phyloP scores from a whole-genome alignment of 2,113 vertebrate species.

The Brienomyrus longianalis region DNA sequence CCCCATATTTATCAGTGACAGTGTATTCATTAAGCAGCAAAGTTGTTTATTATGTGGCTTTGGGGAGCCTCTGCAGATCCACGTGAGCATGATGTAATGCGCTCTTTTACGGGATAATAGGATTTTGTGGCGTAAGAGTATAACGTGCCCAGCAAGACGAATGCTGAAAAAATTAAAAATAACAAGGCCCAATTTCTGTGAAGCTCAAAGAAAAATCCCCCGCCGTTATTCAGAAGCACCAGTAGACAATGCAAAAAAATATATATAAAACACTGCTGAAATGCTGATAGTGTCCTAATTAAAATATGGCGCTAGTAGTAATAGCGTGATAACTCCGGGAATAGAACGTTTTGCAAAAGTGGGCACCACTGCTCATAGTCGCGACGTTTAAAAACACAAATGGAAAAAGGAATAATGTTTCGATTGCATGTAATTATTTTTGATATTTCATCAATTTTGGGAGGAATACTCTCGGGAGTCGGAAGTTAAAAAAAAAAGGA shows the following conservation, averaged over 20 bases:
- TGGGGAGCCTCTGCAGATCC: background rate
- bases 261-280: background rate
- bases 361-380: background rate
- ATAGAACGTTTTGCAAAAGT: background rate
- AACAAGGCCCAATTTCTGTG: background rate
- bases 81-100: background rate
- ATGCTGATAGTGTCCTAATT: conserved; percentile 9
- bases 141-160: background rate
- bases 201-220: background rate
- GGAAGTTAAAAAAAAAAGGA: conserved; percentile 22
- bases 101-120: background rate
- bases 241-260: background rate
- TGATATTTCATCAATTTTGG: conserved; percentile 45
- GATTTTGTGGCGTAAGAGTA: background rate
- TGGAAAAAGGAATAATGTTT: conserved; percentile 35
- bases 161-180: background rate
- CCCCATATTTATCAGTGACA: background rate
- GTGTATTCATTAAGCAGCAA: background rate
- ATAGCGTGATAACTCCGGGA: background rate
- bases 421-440: conserved; percentile 42
- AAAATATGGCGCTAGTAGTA: background rate
- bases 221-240: background rate
- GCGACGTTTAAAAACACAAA: conserved; percentile 13
- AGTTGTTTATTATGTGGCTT: background rate
- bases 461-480: conserved; percentile 34